These are phyloP conservation scores for Linurgus olivaceus DNA, from an alignment of 2,797 vertebrate species.

Conservation along the genomic window DNA sequence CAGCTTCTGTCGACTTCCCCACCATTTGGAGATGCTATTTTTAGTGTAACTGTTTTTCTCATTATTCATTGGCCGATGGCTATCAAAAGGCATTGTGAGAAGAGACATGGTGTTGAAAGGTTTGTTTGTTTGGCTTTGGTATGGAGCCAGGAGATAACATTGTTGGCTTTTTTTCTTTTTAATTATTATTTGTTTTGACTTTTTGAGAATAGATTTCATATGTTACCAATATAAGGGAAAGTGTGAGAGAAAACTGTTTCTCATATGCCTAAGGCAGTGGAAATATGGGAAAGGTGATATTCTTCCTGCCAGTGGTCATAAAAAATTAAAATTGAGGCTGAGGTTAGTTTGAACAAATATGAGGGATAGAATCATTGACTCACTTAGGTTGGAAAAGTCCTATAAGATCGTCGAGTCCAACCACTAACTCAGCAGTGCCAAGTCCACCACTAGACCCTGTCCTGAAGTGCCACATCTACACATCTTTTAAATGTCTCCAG, in stretches of 20 bases:
- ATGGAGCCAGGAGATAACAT: slow-evolving; percentile 62
- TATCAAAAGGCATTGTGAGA: slow-evolving; percentile 71
- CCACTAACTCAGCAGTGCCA: neutral
- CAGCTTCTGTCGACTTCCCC: slow-evolving; percentile 35
- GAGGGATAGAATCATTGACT: neutral
- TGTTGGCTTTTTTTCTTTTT: neutral
- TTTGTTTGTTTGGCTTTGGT: slow-evolving; percentile 67
- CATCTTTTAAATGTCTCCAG: neutral
- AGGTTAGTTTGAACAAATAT: neutral
- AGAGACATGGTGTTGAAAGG: slow-evolving; percentile 46
- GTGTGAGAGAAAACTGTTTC: slow-evolving; percentile 26
- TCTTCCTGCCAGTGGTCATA: neutral
- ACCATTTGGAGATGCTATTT: slow-evolving; percentile 50
- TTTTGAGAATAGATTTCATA: slow-evolving; percentile 25
- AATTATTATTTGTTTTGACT: slow-evolving; percentile 13
- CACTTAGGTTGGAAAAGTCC: neutral
- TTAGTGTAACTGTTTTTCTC: slow-evolving; percentile 56
- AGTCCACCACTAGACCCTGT: neutral
- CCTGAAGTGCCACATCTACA: neutral
- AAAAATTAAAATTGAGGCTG: neutral
- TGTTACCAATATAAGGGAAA: neutral
- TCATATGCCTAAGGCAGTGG: neutral
- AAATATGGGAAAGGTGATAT: slow-evolving; percentile 7
- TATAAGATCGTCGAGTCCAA: neutral
- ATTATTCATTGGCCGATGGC: slow-evolving; percentile 62